These are phyloP conservation scores for Datnioides undecimradiatus DNA, from an alignment of 2,113 vertebrate genomes.

Conservation along the genomic window DNA sequence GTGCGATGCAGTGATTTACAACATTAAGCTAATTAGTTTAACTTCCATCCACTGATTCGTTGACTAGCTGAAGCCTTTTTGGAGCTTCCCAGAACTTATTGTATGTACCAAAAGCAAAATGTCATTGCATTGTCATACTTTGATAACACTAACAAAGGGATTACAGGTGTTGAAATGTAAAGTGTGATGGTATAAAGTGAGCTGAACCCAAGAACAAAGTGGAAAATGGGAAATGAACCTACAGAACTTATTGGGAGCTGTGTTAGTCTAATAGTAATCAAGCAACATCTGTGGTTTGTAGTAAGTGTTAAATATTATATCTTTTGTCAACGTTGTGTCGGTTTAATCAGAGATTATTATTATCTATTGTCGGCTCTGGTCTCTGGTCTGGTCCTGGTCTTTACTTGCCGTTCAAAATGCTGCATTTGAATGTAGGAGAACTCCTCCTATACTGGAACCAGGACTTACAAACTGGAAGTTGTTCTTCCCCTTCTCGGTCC, in stretches of 20 bases:
- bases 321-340: no score
- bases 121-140: background rate
- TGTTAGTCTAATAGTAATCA: no score
- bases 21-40: background rate
- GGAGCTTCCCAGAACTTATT: background rate
- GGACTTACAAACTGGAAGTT: constrained; percentile 77
- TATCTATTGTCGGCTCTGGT: no score
- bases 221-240: no score
- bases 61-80: background rate
- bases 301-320: no score
- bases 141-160: no score
- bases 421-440: background rate
- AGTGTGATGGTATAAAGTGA: no score
- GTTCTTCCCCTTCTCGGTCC: constrained; percentile 83
- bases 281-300: no score
- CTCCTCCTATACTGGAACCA: rapidly evolving
- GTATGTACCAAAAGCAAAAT: background rate
- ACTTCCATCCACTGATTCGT: background rate
- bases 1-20: background rate
- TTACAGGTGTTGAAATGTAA: no score
- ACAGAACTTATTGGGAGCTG: no score
- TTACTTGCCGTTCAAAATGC: background rate
- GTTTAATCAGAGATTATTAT: no score
- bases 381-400: background rate
- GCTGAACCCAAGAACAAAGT: no score